phyloP scores from a whole-genome alignment of 1,140 invertebrate species.

The Temnothorax curvispinosus region DNA sequence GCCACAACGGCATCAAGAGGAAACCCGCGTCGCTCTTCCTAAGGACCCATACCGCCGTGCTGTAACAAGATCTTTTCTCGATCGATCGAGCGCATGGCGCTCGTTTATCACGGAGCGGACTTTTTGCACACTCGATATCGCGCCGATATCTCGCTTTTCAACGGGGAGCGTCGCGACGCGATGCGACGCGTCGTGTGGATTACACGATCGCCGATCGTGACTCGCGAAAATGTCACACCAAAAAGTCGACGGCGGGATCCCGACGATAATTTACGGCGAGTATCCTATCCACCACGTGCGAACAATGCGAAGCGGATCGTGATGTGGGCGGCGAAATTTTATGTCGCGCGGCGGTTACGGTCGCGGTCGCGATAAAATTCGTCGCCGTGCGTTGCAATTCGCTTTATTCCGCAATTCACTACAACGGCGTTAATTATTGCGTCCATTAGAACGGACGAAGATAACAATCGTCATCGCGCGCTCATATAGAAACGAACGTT shows the following conservation, averaged over 20 bases:
- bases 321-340: conserved; percentile 6
- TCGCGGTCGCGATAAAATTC: conserved; percentile 2
- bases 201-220: conserved; percentile 49
- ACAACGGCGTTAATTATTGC: conserved; percentile 15
- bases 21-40: neutral
- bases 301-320: neutral
- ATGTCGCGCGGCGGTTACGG: neutral
- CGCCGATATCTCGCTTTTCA: conserved; percentile 25
- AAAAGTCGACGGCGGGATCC: conserved; percentile 15
- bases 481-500: neutral
- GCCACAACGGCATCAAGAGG: neutral
- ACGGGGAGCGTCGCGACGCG: neutral
- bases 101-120: conserved; percentile 44
- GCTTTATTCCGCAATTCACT: conserved; percentile 1
- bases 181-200: neutral
- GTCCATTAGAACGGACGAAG: neutral
- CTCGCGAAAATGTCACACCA: conserved; percentile 14
- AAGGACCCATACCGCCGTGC: neutral
- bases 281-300: neutral
- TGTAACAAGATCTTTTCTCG: conserved; percentile 45
- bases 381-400: neutral
- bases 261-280: conserved; percentile 30
- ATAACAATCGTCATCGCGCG: neutral
- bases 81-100: conserved; percentile 3
- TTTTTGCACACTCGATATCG: conserved; percentile 30